A percentile compares a stretch with the other conserved stretches of the same genome.
phyloP scores from a whole-genome alignment of 2,113 vertebrate genomes.

The Megaceryle torquata region DNA sequence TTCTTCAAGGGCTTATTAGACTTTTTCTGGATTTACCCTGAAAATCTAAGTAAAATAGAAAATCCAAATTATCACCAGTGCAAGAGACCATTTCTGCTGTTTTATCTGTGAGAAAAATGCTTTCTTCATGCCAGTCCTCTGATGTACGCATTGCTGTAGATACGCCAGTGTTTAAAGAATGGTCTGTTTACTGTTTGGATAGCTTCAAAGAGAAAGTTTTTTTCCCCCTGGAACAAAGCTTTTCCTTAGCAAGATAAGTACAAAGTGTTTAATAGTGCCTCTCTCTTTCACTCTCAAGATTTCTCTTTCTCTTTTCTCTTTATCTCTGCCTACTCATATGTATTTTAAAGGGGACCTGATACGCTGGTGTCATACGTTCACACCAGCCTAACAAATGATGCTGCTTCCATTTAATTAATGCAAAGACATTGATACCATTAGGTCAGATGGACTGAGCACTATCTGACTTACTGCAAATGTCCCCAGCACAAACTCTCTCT shows the following conservation, averaged over 20 bases:
- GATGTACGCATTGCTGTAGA: constrained; percentile 30
- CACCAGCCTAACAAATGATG: constrained; percentile 24
- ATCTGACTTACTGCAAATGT: neutral
- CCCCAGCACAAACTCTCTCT: neutral
- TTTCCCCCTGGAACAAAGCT: constrained; percentile 10
- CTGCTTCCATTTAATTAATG: constrained; percentile 24
- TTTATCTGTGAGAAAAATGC: constrained; percentile 50
- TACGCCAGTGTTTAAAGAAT: constrained; percentile 46
- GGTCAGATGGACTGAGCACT: neutral
- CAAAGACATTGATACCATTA: neutral
- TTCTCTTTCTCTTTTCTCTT: constrained; percentile 36
- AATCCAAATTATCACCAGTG: constrained; percentile 1
- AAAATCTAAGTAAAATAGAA: constrained; percentile 18
- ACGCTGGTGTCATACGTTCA: neutral
- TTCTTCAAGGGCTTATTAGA: neutral
- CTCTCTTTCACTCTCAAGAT: constrained; percentile 20
- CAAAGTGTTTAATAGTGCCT: constrained; percentile 55
- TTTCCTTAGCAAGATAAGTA: constrained; percentile 59
- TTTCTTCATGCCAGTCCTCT: neutral
- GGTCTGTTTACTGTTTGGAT: constrained; percentile 49
- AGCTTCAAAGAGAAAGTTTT: constrained; percentile 13
- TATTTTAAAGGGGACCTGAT: constrained; percentile 39
- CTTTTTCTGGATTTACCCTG: neutral
- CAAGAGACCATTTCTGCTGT: neutral
- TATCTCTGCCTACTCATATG: constrained; percentile 50